phyloP scores from a whole-genome alignment of 2,797 vertebrate species.

The Eidolon dupreanum region DNA sequence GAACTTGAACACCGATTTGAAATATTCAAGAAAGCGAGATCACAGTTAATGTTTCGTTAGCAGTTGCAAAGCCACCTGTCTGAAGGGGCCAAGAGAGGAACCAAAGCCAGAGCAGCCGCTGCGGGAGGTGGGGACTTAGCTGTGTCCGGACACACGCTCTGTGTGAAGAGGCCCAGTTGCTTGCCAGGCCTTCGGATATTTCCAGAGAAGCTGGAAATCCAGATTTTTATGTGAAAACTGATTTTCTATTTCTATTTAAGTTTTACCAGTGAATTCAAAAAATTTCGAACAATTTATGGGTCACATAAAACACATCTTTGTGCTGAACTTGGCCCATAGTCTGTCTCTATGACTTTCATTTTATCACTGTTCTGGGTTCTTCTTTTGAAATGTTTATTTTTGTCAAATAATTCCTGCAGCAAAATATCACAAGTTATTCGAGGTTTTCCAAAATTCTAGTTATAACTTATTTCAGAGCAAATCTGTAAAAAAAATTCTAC shows the following conservation, averaged over 20 bases:
- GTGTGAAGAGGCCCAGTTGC: not conserved
- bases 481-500: not conserved
- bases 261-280: not conserved
- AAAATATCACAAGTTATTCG: not conserved
- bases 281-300: not conserved
- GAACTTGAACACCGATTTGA: not conserved
- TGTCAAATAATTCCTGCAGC: not conserved
- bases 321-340: not conserved
- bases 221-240: not conserved
- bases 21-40: not conserved
- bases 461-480: not conserved
- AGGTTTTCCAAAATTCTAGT: not conserved
- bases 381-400: not conserved
- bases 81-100: not conserved
- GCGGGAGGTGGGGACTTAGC: not conserved
- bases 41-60: not conserved
- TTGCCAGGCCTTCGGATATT: not conserved
- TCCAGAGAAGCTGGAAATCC: not conserved
- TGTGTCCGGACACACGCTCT: rapidly evolving
- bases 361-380: not conserved
- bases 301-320: not conserved
- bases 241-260: not conserved
- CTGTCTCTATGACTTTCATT: not conserved
- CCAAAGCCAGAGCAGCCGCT: not conserved
- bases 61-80: not conserved